phyloP scores from a whole-genome alignment of 1,140 invertebrate species.

The Bilobella aurantiaca region DNA sequence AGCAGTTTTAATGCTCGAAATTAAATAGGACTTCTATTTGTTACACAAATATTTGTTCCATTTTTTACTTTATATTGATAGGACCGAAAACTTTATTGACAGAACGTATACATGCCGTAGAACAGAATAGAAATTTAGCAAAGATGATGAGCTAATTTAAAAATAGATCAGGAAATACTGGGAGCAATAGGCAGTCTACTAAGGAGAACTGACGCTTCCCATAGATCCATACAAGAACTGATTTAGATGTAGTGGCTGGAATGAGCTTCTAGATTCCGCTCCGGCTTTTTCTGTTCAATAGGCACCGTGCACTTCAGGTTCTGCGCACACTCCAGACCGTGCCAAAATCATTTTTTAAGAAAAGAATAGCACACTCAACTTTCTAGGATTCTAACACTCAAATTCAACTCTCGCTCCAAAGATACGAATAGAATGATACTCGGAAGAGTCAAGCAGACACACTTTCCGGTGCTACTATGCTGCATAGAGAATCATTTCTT shows the following conservation, averaged over 20 bases:
- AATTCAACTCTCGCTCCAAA: too few relatives aligned
- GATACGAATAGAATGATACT: too few relatives aligned
- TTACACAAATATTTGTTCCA: background rate
- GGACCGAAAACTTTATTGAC: too few relatives aligned
- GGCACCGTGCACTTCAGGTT: too few relatives aligned
- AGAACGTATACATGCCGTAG: too few relatives aligned
- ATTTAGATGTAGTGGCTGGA: background rate
- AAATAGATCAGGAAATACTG: background rate
- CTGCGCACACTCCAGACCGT: constrained; percentile 12
- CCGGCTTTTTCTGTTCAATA: background rate
- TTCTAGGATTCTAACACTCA: constrained; percentile 13
- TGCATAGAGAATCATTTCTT: too few relatives aligned
- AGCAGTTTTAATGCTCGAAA: background rate
- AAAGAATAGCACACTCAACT: background rate
- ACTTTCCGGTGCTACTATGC: too few relatives aligned
- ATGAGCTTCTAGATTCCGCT: background rate
- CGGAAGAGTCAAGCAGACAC: too few relatives aligned
- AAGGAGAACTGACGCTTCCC: background rate
- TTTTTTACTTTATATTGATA: too few relatives aligned
- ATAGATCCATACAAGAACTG: background rate
- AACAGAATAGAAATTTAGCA: too few relatives aligned
- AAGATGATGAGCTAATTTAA: background rate
- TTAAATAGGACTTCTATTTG: background rate
- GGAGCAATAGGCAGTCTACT: background rate
- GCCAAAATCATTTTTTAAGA: constrained; percentile 6